Conservation (phyloP, 2,888 invertebrate species). For the Ischnus inquisitorius region DNA sequence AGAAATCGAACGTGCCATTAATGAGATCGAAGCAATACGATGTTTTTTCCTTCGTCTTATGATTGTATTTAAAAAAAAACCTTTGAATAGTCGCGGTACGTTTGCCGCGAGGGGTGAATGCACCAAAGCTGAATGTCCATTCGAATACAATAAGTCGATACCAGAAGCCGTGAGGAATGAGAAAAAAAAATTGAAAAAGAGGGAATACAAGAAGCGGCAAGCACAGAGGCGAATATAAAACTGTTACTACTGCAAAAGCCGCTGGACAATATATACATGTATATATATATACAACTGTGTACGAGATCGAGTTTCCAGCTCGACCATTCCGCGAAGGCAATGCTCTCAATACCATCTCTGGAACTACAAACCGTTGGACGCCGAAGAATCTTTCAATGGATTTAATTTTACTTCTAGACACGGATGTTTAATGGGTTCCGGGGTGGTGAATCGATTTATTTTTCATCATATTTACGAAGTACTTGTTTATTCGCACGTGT, state of each 20-base stretch:
- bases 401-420: conserved; percentile 66
- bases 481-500: conserved; percentile 8
- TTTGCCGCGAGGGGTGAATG: conserved; percentile 24
- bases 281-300: conserved; percentile 43
- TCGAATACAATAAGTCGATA: conserved; percentile 46
- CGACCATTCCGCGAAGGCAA: conserved; percentile 54
- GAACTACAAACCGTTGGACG: conserved; percentile 64
- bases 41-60: conserved; percentile 14
- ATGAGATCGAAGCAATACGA: conserved; percentile 26
- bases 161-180: conserved; percentile 24
- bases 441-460: conserved; percentile 52
- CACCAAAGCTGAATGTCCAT: conserved; percentile 37
- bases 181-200: conserved; percentile 8
- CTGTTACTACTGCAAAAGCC: conserved; percentile 51
- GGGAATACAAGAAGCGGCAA: conserved; percentile 40
- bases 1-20: conserved; percentile 8
- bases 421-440: conserved; percentile 66
- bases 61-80: conserved; percentile 5
- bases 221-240: conserved; percentile 60
- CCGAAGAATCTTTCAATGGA: conserved; percentile 65
- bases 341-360: conserved; percentile 65
- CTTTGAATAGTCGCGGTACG: conserved; percentile 19
- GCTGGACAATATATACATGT: conserved; percentile 58
- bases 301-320: conserved; percentile 51
- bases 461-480: conserved; percentile 32